Evolutionary conservation across 2,113 vertebrate species (phyloP), one percentile per base, ranked within the genome.

Genomic region (Chaetops frenatus): DNA sequence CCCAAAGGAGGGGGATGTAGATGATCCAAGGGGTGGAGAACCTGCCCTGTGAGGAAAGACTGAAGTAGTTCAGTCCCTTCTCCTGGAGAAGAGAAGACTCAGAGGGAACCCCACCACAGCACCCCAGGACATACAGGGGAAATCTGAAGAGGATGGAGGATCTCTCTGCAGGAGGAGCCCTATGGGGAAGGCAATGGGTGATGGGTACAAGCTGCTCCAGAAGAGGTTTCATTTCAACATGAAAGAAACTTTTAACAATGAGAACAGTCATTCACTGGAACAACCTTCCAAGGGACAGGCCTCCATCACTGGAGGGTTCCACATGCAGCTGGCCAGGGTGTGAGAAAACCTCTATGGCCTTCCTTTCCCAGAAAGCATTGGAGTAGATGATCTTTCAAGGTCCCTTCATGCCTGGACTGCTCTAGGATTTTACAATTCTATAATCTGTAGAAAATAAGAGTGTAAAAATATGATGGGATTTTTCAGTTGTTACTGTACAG

Each of bases 301-400:
- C 12, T 10, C 50, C 15, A 2, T 27, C 0, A 0, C 45, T 48
- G n/a, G 24, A 53, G 38, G 17, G 29, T 15, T 42, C 71, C 60
- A 35, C 31, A 3, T 5, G 40, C 3, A 3, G n/a, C 17, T 19
- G 15, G 2, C 14, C 57, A 66, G 33, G 45, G 10, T 22, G 45
- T 20, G n/a, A 38, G 31, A 23, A 13, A 15, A 38, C 15, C 24
- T 35, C 35, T 35, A 42, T 42, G 11, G n/a, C 21, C 22, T 42
- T 28, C 42, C 21, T 25, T 54, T 66, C 57, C 47, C 36, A 47
- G 3, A 5, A 20, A 70, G 7, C 14, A 6, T 1, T 11, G 27
- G 42, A 61, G 1, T 0, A 35, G 42, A 28, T 5, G 2, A 42
- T 22, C 51, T 45, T 69, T 23, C 1, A 8, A n/a, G 11, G 8